Percentiles rank a stretch among this genome's conserved stretches.
Conservation (phyloP, 2,113 vertebrate genomes). For the Nyctibius bracteatus region DNA sequence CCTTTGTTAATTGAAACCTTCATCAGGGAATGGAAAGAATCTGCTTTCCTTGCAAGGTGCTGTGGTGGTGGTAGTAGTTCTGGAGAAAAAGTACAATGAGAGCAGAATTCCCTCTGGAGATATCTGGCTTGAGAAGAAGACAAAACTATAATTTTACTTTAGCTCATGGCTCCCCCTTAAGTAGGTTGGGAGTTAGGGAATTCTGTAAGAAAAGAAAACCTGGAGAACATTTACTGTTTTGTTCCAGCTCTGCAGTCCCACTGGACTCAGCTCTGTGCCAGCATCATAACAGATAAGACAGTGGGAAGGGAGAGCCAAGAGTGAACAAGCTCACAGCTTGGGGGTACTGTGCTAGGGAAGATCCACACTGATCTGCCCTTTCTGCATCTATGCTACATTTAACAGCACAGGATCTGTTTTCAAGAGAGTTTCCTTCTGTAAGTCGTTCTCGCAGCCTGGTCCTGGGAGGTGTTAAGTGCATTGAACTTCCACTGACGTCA, state of each 20-base stretch:
- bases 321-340: slow-evolving; percentile 36
- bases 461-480: slow-evolving; percentile 52
- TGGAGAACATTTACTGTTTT: slow-evolving; percentile 60
- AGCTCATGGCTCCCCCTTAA: slow-evolving; percentile 67
- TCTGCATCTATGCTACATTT: slow-evolving; percentile 19
- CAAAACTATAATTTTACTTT: slow-evolving; percentile 71
- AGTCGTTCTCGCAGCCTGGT: background rate
- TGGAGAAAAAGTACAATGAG: slow-evolving; percentile 2
- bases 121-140: slow-evolving; percentile 65
- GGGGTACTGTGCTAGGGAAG: slow-evolving; percentile 21
- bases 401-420: slow-evolving; percentile 51
- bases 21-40: background rate
- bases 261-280: slow-evolving; percentile 38
- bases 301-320: slow-evolving; percentile 50
- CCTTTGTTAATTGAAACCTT: slow-evolving; percentile 6
- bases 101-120: slow-evolving; percentile 35
- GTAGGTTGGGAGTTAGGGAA: slow-evolving; percentile 68
- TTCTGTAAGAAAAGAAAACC: slow-evolving; percentile 66
- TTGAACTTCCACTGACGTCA: slow-evolving; percentile 30
- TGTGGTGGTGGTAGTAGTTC: slow-evolving; percentile 26
- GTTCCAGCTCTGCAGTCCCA: slow-evolving; percentile 55
- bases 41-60: slow-evolving; percentile 46
- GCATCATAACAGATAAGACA: slow-evolving; percentile 69
- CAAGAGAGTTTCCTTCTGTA: slow-evolving; percentile 44
- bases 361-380: background rate